Base-by-base conservation (phyloP, 2,113 vertebrate genomes). In the Felis catus region DNA sequence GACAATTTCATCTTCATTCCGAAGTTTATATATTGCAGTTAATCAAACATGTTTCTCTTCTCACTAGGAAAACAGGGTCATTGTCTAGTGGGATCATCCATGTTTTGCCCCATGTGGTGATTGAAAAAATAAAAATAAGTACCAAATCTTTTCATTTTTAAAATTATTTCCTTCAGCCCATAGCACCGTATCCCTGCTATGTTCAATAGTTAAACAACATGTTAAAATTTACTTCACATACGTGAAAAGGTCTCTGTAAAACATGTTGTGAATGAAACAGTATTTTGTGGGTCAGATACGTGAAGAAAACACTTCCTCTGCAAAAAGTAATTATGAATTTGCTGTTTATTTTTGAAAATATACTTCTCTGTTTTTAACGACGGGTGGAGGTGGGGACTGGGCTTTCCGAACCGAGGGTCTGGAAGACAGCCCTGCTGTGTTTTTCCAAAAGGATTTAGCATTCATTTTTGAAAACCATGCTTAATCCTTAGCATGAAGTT, bases 371-470 rank as follows among this genome's bases (percentile, higher is more conserved):
- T 80, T 95, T 79, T 51, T n/a, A 81, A 73, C 39, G 18, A 55
- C 14, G 5, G 11, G 1, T 33, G 14, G 12, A 12, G 19, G 41
- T 48, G 15, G 55, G 65, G 8, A 18, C 71, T 65, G 10, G 25
- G 13, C n/a, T 58, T 89, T 70, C 68, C 45, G 79, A 88, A 88
- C 29, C 45, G 29, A 68, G n/a, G 15, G 29, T 93, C 66, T 11
- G 3, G 48, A 66, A 74, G 55, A n/a, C 14, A 80, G 27, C 19
- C 33, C 78, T 71, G 51, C 21, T 79, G 7, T 80, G 74, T 70
- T 95, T 93, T 88, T 68, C 78, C 48, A 84, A 79, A 86, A 85
- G 53, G 78, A 83, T 81, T 85, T 86, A 91, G 70, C n/a, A 91
- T 74, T 73, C 36, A 39, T 36, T 91, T 90, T 74, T 65, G 29